A percentile compares a stretch with the other conserved stretches of the same genome.
These are phyloP conservation scores for Clunio marinus DNA, from an alignment of 2,888 invertebrate species.

Conservation along the genomic window DNA sequence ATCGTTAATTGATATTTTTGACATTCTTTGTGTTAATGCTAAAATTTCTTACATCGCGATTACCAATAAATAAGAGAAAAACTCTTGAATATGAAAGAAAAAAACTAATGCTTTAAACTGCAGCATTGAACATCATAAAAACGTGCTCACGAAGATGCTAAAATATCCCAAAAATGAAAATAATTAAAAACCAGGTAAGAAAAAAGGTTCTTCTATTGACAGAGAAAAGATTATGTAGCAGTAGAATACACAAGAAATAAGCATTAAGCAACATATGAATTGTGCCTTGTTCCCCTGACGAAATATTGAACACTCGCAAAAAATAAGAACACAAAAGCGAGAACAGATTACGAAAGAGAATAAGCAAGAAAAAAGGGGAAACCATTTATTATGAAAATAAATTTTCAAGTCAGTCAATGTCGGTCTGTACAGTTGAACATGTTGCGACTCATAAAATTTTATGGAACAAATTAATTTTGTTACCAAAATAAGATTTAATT, in stretches of 20 bases:
- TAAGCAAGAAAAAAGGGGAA: constrained; percentile 27
- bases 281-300: constrained; percentile 27
- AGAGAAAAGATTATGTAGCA: constrained; percentile 35
- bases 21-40: background rate
- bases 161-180: constrained; percentile 17
- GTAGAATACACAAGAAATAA: background rate
- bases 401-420: too few relatives aligned
- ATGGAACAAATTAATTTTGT: too few relatives aligned
- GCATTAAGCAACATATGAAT: constrained; percentile 27
- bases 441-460: too few relatives aligned
- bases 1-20: background rate
- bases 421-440: too few relatives aligned
- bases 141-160: background rate
- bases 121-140: constrained; percentile 9
- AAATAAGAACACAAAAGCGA: constrained; percentile 30
- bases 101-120: background rate
- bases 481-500: too few relatives aligned
- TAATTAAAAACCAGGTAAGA: constrained; percentile 38
- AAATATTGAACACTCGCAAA: constrained; percentile 23
- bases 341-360: constrained; percentile 18
- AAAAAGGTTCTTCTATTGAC: constrained; percentile 33
- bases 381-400: too few relatives aligned
- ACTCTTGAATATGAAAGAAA: constrained; percentile 7
- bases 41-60: constrained; percentile 24
- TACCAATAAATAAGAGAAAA: constrained; percentile 26